Conservation (phyloP, 2,888 invertebrate species). For the Diarsia dahlii region DNA sequence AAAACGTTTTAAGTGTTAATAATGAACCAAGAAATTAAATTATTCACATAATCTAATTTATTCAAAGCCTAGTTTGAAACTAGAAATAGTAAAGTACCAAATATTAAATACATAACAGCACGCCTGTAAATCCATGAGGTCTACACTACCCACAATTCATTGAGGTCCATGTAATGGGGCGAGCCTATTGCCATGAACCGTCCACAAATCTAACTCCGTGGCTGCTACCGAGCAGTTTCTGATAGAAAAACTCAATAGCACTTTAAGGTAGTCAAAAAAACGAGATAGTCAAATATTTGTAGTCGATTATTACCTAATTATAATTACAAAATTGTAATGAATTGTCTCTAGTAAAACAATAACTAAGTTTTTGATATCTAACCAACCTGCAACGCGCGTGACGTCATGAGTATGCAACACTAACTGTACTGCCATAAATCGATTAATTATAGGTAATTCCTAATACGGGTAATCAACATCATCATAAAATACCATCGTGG, state of each 20-base stretch:
- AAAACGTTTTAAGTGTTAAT: conserved; percentile 22
- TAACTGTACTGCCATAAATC: conserved; percentile 29
- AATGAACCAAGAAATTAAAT: conserved; percentile 8
- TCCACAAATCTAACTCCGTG: too few species aligned
- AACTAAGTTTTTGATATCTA: neutral
- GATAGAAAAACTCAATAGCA: too few species aligned
- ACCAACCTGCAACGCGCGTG: neutral
- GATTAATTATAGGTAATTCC: conserved; percentile 47
- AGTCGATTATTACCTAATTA: neutral
- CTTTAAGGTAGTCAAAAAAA: too few species aligned
- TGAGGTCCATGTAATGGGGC: too few species aligned
- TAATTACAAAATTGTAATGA: neutral
- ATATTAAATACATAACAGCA: neutral
- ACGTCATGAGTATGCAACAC: conserved; percentile 1
- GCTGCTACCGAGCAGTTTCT: too few species aligned
- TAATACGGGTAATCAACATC: conserved; percentile 47
- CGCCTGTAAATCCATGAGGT: too few species aligned
- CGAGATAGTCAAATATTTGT: too few species aligned
- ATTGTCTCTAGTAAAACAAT: neutral
- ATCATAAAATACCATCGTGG: conserved; percentile 45
- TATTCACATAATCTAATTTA: neutral
- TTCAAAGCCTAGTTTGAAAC: neutral
- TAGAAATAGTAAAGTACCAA: neutral
- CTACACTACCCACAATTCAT: too few species aligned
- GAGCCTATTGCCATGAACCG: too few species aligned